Evolutionary conservation across 1,140 invertebrate genomes (phyloP), one percentile per base, ranked within the genome.

Genomic region (Galendromus occidentalis): DNA sequence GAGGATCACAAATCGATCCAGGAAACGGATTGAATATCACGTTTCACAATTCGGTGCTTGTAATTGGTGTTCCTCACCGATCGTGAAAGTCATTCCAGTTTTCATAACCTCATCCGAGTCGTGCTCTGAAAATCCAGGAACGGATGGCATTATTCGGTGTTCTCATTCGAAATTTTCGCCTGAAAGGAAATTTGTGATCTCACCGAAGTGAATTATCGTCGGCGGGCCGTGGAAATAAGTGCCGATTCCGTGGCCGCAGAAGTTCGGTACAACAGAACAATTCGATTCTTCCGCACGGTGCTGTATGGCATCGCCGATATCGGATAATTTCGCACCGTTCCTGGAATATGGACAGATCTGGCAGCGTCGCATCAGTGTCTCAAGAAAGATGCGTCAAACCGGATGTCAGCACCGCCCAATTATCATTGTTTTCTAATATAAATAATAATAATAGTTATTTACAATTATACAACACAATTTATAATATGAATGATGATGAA

Each of bases 181-280:
- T 28, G 18, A 22, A 4, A 5, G 28, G 28, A 14, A 47, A 5
- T 20, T 63, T 28, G 42, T 64, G 39, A 51, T 44, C 67, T 70
- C 68, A 74, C 75, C 70, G 59, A 71, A 74, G 73, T 93, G 89
- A 72, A 81, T 84, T 69, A 97, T 88, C 71, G 91, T 85, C 22
- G 92, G 92, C 1, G 85, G 83, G 5, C 87, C 89, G 77, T 97
- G 92, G 74, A 97, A 94, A 74, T 89, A 90, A 68, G 76, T 76
- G 0, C 91, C 91, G 72, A 97, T 93, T 0, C 92, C 92, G 80
- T 97, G 92, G 0, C 92, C 92, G 69, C 84, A 82, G 74, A 94
- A 88, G 42, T 80, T 79, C 12, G 86, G 85, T 44, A 95, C 76
- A 7, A 93, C 82, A 68, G 77, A 78, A 41, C 83, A 83, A 0